Evolutionary conservation across 1,140 invertebrate genomes (phyloP).

Genomic region (Listronotus bonariensis): DNA sequence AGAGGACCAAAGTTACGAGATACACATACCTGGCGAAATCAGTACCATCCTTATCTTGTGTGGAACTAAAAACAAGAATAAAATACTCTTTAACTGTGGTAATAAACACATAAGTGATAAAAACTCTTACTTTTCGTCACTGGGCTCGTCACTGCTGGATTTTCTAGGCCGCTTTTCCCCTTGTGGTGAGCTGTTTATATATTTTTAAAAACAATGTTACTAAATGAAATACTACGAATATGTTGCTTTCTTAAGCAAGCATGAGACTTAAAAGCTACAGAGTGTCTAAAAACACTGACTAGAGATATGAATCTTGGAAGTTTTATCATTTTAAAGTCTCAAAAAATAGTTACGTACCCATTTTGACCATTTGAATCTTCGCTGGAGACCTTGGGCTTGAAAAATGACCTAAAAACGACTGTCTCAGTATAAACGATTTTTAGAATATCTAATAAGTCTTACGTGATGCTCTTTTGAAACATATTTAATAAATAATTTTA

Average conservation of each 20-base stretch:
- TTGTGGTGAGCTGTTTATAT: slow-evolving; percentile 28
- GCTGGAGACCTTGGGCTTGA: slow-evolving; percentile 26
- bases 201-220: slow-evolving; percentile 25
- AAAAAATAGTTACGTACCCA: slow-evolving; percentile 30
- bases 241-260: neutral
- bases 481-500: slow-evolving; percentile 31
- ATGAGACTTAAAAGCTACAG: too few species aligned
- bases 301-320: slow-evolving; percentile 2
- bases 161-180: slow-evolving; percentile 30
- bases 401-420: slow-evolving; percentile 32
- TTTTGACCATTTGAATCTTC: slow-evolving; percentile 25
- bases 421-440: slow-evolving; percentile 2
- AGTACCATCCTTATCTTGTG: too few species aligned
- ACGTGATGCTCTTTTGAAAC: slow-evolving; percentile 52
- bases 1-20: neutral
- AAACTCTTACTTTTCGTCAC: slow-evolving; percentile 38
- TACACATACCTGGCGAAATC: neutral
- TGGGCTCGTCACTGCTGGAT: slow-evolving; percentile 38
- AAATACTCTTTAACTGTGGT: too few species aligned
- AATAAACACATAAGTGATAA: too few species aligned
- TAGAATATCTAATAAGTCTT: slow-evolving; percentile 40
- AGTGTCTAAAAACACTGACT: too few species aligned
- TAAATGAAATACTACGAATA: slow-evolving; percentile 9
- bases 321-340: slow-evolving; percentile 36
- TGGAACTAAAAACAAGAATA: too few species aligned